Evolutionary conservation across 2,888 invertebrate genomes (phyloP), one percentile per base, ranked within the genome.

Genomic region (Apantesis nais): DNA sequence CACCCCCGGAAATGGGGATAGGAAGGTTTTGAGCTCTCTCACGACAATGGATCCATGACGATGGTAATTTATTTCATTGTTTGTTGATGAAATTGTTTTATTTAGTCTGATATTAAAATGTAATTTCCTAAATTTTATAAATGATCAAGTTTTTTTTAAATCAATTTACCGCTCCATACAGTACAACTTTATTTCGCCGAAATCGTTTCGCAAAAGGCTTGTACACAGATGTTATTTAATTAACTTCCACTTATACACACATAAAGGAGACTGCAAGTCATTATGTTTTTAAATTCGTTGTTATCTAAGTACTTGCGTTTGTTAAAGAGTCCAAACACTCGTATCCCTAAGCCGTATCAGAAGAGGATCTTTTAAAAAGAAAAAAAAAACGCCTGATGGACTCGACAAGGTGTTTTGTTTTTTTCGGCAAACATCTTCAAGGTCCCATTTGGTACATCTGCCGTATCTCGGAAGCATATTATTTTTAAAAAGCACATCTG

Each of bases 401-500:
- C 83, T 84, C 83, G 75, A 81, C 86, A 85, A 93, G 93, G 94
- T 92, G 92, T 86, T 89, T 74, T 78, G 83, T 90, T 89, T 92
- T 93, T 90, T 87, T 81, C 74, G 84, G 83, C 83, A 88, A 86
- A 90, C 88, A 89, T 91, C 91, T 93, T 92, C 93, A 92, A 93
- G 93, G 91, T 88, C 88, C 81, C 79, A 83, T 88, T 87, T 80
- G 81, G 81, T 89, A 85, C 95, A 95, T 93, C 95, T 95, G 95
- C 93, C 89, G 72, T 76, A 86, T 85, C 88, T 92, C 88, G 88
- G 88, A 90, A 90, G 86, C 86, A 78, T 89, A 88, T 75, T 29
- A 76, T 90, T 92, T 92, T 91, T 87, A 89, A 90, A 88, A 87
- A 79, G 82, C 86, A 87, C 94, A 95, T 95, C 94, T 95, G 94